Evolutionary conservation across 2,113 vertebrate genomes (phyloP), one percentile per base, ranked within the genome.

Genomic region (Rhodinocichla rosea): DNA sequence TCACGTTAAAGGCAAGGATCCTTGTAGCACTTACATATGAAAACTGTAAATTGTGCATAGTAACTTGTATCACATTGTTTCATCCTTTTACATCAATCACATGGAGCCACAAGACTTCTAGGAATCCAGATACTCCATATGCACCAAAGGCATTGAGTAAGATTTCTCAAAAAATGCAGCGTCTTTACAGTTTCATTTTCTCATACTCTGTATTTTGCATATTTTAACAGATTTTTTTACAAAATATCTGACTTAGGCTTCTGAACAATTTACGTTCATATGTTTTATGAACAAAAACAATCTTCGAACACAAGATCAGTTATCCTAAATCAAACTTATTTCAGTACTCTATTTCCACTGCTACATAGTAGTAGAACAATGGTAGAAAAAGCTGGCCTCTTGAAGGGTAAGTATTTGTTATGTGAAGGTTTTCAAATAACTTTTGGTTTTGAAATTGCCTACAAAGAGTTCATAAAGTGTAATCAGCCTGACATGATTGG

Each of bases 31-130:
- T 70, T 78, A 56, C 3, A 13, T 27, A 37, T 1, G 2, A 20
- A 77, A 80, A 35, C 6, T 0, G 0, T 30, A 45, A 45, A 52
- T 7, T 52, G 7, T n/a, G 26, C 49, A 28, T 10, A 59, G n/a
- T 32, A 86, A 20, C 3, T n/a, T 74, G 16, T 19, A 22, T 39
- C 6, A 26, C 27, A 18, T 30, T 45, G 6, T 60, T 78, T 75
- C 40, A 57, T 67, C 12, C 2, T 86, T 78, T 65, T 30, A 44
- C 7, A 88, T 62, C 10, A 19, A 17, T 32, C 20, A 28, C 15
- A 23, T 10, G 6, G 40, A 81, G 16, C 3, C 21, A 69, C 7
- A 44, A 27, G 40, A 32, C 26, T 52, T 16, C 24, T 32, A 37
- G 18, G 19, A 68, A 33, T 44, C 10, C 39, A 64, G 15, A 44